Evolutionary conservation across 2,113 vertebrate genomes (phyloP).

Genomic region (Mormyrus lacerda): DNA sequence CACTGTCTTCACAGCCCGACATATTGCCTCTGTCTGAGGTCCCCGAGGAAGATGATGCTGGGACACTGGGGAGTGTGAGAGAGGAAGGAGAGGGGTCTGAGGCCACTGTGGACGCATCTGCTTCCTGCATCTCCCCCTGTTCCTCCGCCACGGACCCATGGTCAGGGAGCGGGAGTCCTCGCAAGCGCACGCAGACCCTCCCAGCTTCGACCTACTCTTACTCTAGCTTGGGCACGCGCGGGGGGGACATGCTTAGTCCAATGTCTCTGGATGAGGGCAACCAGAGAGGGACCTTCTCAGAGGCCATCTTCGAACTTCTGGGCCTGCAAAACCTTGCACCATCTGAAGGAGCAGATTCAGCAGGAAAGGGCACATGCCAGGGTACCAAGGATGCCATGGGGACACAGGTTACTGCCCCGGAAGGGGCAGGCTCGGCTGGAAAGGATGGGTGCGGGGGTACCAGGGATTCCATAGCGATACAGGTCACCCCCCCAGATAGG

Average conservation of each 20-base stretch:
- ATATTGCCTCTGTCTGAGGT: slow-evolving; percentile 53
- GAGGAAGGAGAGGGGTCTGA: slow-evolving; percentile 6
- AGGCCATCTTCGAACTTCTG: slow-evolving; percentile 71
- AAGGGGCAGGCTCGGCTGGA: slow-evolving; percentile 25
- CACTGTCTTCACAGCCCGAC: slow-evolving; percentile 43
- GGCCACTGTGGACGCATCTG: slow-evolving; percentile 15
- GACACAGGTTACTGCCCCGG: slow-evolving; percentile 11
- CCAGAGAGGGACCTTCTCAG: slow-evolving; percentile 75
- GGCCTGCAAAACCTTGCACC: slow-evolving; percentile 55
- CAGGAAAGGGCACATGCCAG: slow-evolving; percentile 37
- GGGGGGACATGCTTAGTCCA: slow-evolving; percentile 33
- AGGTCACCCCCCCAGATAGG: not conserved
- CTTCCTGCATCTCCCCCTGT: slow-evolving; percentile 13
- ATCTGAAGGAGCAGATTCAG: slow-evolving; percentile 18
- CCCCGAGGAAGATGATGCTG: slow-evolving; percentile 52
- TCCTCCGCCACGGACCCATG: slow-evolving; percentile 40
- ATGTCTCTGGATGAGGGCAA: slow-evolving; percentile 31
- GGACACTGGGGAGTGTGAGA: slow-evolving; percentile 36
- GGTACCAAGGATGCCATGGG: not conserved
- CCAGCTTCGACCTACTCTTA: slow-evolving; percentile 64
- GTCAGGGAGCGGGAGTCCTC: slow-evolving; percentile 51
- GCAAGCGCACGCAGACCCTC: slow-evolving; percentile 89
- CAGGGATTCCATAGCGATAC: slow-evolving; percentile 30
- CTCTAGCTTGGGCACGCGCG: slow-evolving; percentile 36
- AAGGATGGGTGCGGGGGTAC: slow-evolving; percentile 37